A percentile compares a stretch with the other conserved stretches of the same genome.
phyloP scores from a whole-genome alignment of 37 sponge, comb jelly and placozoan genomes.

The Hexactinellida sp. region DNA sequence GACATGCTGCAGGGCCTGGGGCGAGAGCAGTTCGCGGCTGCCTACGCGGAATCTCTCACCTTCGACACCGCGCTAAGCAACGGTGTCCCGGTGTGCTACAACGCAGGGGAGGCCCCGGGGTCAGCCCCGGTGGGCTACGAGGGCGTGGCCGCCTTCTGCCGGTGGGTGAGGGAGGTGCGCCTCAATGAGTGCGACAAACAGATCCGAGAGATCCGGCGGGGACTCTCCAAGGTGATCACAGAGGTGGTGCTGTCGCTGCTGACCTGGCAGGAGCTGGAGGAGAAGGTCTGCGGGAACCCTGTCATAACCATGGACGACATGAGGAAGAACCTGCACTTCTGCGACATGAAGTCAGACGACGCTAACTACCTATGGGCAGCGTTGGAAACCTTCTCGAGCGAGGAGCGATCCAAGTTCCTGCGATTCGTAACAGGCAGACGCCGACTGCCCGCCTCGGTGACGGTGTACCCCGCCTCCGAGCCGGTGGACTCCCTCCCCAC shows the following conservation, averaged over 20 bases:
- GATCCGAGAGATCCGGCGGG: slow-evolving; percentile 42
- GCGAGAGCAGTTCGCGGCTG: slow-evolving; percentile 41
- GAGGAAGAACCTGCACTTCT: slow-evolving; percentile 45
- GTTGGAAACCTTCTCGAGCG: slow-evolving; percentile 58
- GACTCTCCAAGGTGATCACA: slow-evolving; percentile 51
- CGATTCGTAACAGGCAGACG: slow-evolving; percentile 80
- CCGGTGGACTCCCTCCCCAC: slow-evolving; percentile 46
- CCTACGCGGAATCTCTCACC: slow-evolving; percentile 45
- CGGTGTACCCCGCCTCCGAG: slow-evolving; percentile 31
- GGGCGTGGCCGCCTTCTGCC: slow-evolving; percentile 47
- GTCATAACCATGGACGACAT: slow-evolving; percentile 56
- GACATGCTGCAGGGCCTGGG: slow-evolving; percentile 59
- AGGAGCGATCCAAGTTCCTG: slow-evolving; percentile 65
- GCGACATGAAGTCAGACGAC: slow-evolving; percentile 27
- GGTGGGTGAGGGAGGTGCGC: slow-evolving; percentile 41
- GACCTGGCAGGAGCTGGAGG: slow-evolving; percentile 79
- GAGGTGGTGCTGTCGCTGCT: slow-evolving; percentile 50
- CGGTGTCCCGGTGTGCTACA: slow-evolving; percentile 37
- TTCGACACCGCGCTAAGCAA: slow-evolving; percentile 60
- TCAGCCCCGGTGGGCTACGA: slow-evolving; percentile 43
- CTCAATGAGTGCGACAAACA: slow-evolving; percentile 58
- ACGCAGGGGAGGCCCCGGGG: slow-evolving; percentile 30
- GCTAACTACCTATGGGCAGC: slow-evolving; percentile 69
- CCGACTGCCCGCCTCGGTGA: slow-evolving; percentile 58
- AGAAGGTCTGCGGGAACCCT: slow-evolving; percentile 71